phyloP scores from a whole-genome alignment of 2,113 vertebrate genomes.

The Bubo scandiacus region DNA sequence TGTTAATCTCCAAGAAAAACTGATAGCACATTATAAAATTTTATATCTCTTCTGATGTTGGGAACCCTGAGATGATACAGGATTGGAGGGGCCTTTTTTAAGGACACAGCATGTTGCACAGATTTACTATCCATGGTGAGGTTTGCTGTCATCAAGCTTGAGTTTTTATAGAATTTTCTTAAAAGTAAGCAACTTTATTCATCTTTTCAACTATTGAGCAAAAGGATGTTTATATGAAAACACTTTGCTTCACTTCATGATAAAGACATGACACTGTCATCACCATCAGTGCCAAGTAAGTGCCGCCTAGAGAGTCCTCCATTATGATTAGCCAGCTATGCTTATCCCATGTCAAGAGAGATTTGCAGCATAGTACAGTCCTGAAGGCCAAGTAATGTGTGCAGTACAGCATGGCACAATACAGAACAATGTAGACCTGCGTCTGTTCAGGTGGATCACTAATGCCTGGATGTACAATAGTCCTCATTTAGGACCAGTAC shows the following conservation, averaged over 20 bases:
- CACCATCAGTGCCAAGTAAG: not conserved
- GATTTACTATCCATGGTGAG: not conserved
- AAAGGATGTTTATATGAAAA: not conserved
- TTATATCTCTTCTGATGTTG: not conserved
- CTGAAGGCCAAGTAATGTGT: not conserved
- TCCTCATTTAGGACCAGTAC: not conserved
- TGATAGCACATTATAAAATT: not conserved
- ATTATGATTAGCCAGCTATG: not conserved
- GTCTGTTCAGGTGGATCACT: not conserved
- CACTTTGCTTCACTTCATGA: not conserved
- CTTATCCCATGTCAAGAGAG: not conserved
- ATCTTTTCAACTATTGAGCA: not conserved
- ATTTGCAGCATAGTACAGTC: not conserved
- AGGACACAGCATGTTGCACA: not conserved
- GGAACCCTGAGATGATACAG: not conserved
- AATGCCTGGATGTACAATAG: not conserved
- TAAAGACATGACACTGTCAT: not conserved
- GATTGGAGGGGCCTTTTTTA: not conserved
- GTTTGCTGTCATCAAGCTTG: not conserved
- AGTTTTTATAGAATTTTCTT: not conserved
- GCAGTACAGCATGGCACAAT: too few relatives aligned
- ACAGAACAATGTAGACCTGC: not conserved
- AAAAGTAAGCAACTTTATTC: not conserved
- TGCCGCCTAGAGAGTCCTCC: not conserved
- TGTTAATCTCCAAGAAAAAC: not conserved